phyloP scores from a whole-genome alignment of 2,113 vertebrate species.

The Puffinus mauretanicus region DNA sequence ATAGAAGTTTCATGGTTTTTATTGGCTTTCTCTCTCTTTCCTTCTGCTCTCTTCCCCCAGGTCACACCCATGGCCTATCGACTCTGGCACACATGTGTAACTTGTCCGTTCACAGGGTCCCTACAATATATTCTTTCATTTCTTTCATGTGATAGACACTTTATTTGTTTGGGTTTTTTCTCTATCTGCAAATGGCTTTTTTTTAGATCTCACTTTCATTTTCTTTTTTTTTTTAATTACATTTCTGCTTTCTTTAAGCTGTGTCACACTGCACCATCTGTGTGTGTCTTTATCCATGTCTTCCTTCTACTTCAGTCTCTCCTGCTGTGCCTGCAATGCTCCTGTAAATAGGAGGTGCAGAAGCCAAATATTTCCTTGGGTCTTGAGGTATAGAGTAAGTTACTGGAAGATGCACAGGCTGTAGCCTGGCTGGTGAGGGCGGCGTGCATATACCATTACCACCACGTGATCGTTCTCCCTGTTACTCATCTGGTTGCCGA shows the following conservation, averaged over 20 bases:
- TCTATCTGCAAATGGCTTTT: background rate
- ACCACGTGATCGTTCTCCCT: background rate
- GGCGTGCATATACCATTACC: background rate
- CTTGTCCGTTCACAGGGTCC: background rate
- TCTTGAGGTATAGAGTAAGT: background rate
- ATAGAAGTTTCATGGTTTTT: background rate
- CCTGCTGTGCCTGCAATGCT: background rate
- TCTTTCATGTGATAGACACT: background rate
- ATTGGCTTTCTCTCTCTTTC: background rate
- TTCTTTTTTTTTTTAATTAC: background rate
- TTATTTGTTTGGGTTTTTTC: background rate
- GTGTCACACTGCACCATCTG: background rate
- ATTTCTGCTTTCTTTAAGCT: background rate
- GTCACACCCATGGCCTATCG: background rate
- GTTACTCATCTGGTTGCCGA: background rate
- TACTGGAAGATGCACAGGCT: background rate
- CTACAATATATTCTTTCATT: background rate
- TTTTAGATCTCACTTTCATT: background rate
- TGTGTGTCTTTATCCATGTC: background rate
- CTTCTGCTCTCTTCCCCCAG: background rate
- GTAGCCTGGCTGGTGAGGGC: background rate
- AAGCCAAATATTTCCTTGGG: background rate
- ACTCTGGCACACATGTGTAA: background rate
- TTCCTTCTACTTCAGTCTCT: background rate
- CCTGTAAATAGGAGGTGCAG: background rate